Evolutionary conservation across 2,113 vertebrate genomes (phyloP), one percentile per base, ranked within the genome.

Genomic region (Misgurnus mizolepis): DNA sequence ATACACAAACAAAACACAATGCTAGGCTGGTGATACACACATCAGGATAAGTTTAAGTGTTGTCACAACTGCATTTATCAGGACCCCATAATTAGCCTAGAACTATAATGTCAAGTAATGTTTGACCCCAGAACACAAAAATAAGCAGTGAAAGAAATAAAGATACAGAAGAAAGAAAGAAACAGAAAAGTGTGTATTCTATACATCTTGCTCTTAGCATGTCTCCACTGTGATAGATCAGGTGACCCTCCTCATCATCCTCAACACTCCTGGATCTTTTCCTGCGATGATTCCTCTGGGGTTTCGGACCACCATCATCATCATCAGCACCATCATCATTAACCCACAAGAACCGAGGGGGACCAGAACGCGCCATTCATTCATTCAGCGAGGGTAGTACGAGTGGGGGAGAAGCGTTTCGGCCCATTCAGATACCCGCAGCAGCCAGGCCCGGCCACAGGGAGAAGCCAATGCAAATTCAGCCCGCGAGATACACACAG

Each of bases 401-500:
- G 88, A 85, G 6, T 18, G 86, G 87, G 88, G 87, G 94, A 94
- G 91, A 90, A 93, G 92, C 95, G 93, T 95, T 95, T 96, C 94
- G 91, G 95, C 87, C 92, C 92, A 94, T 94, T 96, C 95, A 95
- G 93, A 91, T 91, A 85, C 91, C 89, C 90, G 92, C 91, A 93
- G 95, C 96, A 96, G 95, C 94, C 95, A 96, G 90, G 90, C 84
- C 87, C 86, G 85, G 87, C 81, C 81, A 85, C 79, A 83, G 88
- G 95, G 94, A 95, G 95, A 96, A 97, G 96, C 95, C 96, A 96
- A 97, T 96, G 96, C 95, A 99, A 98, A 97, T 98, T 98, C 96
- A 96, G 95, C 95, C 97, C 95, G 85, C 89, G 77, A 95, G 96
- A 96, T 95, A 95, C 93, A 94, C 95, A 95, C 95, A 95, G 96